phyloP scores from a whole-genome alignment of 2,888 invertebrate genomes.

The Ochropacha duplaris region DNA sequence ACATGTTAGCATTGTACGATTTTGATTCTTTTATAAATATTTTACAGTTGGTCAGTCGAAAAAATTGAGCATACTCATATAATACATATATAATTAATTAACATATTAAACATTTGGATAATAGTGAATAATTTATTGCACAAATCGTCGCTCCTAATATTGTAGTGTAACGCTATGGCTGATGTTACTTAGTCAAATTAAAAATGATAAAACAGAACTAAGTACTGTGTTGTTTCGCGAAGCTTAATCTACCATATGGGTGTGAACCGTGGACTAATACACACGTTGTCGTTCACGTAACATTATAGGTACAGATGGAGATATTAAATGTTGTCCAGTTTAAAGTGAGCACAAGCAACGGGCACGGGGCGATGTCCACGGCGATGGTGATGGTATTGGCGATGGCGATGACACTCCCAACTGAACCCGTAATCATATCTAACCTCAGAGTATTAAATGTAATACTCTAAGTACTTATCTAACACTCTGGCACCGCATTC shows the following conservation, averaged over 20 bases:
- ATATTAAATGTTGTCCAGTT: background rate
- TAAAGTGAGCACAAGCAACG: background rate
- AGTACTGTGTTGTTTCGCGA: constrained; percentile 57
- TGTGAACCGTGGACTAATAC: constrained; percentile 65
- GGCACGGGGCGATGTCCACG: background rate
- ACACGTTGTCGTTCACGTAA: constrained; percentile 36
- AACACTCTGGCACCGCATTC: constrained; percentile 19
- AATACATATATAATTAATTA: constrained; percentile 45
- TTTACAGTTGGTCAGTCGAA: constrained; percentile 81
- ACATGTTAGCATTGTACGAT: constrained; percentile 48
- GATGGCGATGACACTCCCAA: background rate
- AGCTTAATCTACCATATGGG: constrained; percentile 54
- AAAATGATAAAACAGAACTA: constrained; percentile 49
- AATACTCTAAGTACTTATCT: background rate
- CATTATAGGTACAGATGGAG: too few species aligned
- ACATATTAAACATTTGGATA: constrained; percentile 50
- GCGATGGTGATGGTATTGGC: background rate
- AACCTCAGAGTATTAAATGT: too few species aligned
- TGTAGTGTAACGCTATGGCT: constrained; percentile 60
- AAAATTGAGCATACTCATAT: constrained; percentile 74
- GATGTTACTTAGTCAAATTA: constrained; percentile 48
- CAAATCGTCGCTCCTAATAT: constrained; percentile 66
- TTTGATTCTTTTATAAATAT: constrained; percentile 41
- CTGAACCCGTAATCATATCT: constrained; percentile 3
- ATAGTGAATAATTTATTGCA: constrained; percentile 74